Evolutionary conservation across 2,888 invertebrate species (phyloP).

Genomic region (Erebia ligea): DNA sequence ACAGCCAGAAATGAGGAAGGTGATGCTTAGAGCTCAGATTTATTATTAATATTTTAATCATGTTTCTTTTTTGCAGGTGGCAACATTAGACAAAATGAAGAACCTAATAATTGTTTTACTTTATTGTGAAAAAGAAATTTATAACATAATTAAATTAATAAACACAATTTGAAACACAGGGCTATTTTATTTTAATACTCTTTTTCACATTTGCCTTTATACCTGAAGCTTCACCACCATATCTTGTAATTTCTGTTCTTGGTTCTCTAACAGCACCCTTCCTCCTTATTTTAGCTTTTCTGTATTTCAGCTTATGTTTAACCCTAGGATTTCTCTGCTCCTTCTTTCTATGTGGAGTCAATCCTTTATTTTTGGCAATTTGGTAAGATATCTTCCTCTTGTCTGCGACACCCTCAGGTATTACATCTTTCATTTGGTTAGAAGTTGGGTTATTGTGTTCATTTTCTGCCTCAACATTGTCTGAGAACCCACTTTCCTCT

Average conservation of each 20-base stretch:
- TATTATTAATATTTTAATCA: not conserved
- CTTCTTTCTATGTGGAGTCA: conserved; percentile 95
- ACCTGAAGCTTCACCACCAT: conserved; percentile 96
- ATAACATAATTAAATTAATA: conserved; percentile 33
- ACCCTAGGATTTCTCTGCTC: conserved; percentile 97
- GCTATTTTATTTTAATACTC: conserved; percentile 92
- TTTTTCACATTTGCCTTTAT: conserved; percentile 95
- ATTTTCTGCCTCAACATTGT: conserved; percentile 67
- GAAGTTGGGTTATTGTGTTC: conserved; percentile 64
- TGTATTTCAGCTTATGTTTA: conserved; percentile 95
- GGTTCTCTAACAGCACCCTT: conserved; percentile 96
- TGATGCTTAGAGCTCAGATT: too few species aligned
- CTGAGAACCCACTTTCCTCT: conserved; percentile 74
- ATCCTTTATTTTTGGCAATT: conserved; percentile 97
- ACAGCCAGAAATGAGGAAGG: too few species aligned
- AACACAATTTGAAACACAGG: conserved; percentile 43
- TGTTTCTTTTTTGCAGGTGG: conserved; percentile 70
- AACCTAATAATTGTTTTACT: conserved; percentile 42
- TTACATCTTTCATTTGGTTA: conserved; percentile 35
- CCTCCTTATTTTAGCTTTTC: conserved; percentile 95
- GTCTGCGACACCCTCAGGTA: conserved; percentile 66
- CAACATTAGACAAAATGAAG: conserved; percentile 59
- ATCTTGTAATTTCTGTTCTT: conserved; percentile 90
- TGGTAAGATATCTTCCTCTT: conserved; percentile 95
- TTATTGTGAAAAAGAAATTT: conserved; percentile 55